Conservation (phyloP, 2,797 vertebrate genomes). For the Gymnodraco acuticeps region DNA sequence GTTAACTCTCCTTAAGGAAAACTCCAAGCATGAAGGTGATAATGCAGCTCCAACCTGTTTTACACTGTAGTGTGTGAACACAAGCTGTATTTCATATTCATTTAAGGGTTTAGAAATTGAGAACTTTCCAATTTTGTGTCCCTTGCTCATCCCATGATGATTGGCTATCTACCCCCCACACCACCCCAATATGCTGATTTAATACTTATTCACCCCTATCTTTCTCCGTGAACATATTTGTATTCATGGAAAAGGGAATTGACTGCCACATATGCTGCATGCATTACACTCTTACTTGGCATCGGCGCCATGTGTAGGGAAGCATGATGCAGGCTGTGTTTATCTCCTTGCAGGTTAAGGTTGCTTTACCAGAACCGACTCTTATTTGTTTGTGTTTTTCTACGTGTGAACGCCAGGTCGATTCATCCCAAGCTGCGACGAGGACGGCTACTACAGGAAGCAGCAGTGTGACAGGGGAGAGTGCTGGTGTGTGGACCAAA, state of each 20-base stretch:
- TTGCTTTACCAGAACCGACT: constrained; percentile 13
- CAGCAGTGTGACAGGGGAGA: constrained; percentile 94
- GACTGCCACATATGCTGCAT: constrained; percentile 56
- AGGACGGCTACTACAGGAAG: constrained; percentile 96
- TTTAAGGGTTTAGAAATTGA: constrained; percentile 23
- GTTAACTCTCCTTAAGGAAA: neutral
- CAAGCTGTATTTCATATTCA: constrained; percentile 23
- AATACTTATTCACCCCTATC: constrained; percentile 44
- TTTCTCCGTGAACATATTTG: constrained; percentile 59
- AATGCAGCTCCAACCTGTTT: neutral
- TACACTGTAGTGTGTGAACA: neutral
- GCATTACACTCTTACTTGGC: constrained; percentile 49
- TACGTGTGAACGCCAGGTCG: constrained; percentile 80
- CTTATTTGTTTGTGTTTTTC: constrained; percentile 32
- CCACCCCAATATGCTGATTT: constrained; percentile 49
- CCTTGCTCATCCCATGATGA: constrained; percentile 29
- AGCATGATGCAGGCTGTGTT: constrained; percentile 32
- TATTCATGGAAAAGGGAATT: constrained; percentile 70
- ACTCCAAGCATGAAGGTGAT: neutral
- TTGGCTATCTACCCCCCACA: constrained; percentile 24
- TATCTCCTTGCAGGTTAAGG: neutral
- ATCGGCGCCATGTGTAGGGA: constrained; percentile 37
- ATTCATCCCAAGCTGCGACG: constrained; percentile 97
- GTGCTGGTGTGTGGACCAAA: constrained; percentile 97
- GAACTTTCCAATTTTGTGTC: constrained; percentile 41